Conservation (phyloP, 2,797 vertebrate species). For the Phoeniculus purpureus region DNA sequence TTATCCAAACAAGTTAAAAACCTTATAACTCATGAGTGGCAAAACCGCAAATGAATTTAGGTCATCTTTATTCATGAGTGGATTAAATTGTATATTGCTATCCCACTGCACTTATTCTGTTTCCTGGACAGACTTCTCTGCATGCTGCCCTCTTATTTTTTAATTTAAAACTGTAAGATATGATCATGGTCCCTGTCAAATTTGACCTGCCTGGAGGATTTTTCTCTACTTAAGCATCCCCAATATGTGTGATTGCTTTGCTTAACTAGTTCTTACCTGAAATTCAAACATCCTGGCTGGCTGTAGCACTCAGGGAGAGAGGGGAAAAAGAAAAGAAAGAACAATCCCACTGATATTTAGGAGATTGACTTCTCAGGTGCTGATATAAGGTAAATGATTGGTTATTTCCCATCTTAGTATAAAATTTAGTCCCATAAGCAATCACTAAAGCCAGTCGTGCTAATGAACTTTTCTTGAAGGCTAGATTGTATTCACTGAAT, state of each 20-base stretch:
- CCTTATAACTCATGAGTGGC: slow-evolving; percentile 74
- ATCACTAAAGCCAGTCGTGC: not conserved
- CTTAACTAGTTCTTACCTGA: slow-evolving; percentile 25
- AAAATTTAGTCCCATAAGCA: not conserved
- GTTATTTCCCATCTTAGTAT: not conserved
- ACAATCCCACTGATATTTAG: not conserved
- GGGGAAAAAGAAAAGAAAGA: no score
- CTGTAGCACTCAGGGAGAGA: not conserved
- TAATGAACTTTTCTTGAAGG: not conserved
- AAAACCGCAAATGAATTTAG: slow-evolving; percentile 73
- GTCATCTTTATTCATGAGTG: slow-evolving; percentile 80
- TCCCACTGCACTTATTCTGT: slow-evolving; percentile 69
- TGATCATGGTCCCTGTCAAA: slow-evolving; percentile 40
- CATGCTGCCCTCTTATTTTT: slow-evolving; percentile 62
- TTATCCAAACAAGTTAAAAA: slow-evolving; percentile 77
- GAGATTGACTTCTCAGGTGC: not conserved
- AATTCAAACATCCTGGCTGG: not conserved
- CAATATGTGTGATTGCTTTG: slow-evolving; percentile 24
- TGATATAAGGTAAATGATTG: not conserved
- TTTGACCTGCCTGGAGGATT: slow-evolving; percentile 58
- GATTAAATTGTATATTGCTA: slow-evolving; percentile 70
- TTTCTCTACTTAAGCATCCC: slow-evolving; percentile 38
- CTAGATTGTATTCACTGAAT: not conserved
- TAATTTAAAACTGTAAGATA: slow-evolving; percentile 66
- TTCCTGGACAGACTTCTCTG: slow-evolving; percentile 59